These are phyloP conservation scores for Agrotis exclamationis DNA, from an alignment of 2,888 invertebrate species.

Conservation along the genomic window DNA sequence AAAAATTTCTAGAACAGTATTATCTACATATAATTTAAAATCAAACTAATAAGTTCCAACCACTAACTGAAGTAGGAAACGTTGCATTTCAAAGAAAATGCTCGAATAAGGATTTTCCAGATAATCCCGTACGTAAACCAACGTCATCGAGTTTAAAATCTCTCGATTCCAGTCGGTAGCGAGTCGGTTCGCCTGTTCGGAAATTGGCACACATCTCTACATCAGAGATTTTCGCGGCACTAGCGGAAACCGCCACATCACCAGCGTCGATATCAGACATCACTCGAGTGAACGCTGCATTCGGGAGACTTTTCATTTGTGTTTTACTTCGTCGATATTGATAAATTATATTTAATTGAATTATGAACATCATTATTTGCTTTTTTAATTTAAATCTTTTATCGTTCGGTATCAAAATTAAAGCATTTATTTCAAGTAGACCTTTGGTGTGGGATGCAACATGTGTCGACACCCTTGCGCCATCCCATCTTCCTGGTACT, in stretches of 20 bases:
- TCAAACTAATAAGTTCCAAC: not conserved
- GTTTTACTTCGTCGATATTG: not conserved
- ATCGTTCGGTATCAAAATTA: too few species aligned
- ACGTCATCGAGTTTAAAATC: conserved; percentile 38
- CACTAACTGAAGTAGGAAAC: not conserved
- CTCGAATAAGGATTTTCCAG: conserved; percentile 13
- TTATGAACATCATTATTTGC: too few species aligned
- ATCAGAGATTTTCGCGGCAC: conserved; percentile 45
- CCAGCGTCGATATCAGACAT: conserved; percentile 8
- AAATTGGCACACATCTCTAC: conserved; percentile 52
- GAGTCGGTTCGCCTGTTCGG: conserved; percentile 26
- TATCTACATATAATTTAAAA: not conserved
- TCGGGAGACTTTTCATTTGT: not conserved
- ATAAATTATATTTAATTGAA: too few species aligned
- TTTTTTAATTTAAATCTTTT: too few species aligned
- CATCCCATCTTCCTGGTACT: too few species aligned
- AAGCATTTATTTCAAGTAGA: too few species aligned
- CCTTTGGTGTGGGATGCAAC: too few species aligned
- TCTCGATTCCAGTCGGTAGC: conserved; percentile 34
- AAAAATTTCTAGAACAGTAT: not conserved
- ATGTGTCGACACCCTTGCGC: too few species aligned
- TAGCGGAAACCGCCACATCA: conserved; percentile 32
- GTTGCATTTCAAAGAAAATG: conserved; percentile 9
- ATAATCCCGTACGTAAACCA: conserved; percentile 38
- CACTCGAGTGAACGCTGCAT: not conserved